Conservation (phyloP, 1,140 invertebrate genomes). For the Micrasema longulum region DNA sequence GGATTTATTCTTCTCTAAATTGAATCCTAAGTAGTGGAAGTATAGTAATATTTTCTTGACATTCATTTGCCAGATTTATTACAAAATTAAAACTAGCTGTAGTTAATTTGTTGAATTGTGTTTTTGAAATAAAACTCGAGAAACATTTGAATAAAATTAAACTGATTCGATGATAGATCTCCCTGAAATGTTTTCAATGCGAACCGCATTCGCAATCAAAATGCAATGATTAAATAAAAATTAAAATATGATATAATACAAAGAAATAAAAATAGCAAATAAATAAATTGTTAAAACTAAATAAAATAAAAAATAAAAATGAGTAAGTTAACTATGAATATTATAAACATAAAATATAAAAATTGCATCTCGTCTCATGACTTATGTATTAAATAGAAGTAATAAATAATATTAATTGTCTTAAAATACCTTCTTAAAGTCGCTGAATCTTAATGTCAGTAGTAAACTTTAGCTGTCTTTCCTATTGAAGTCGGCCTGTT, state of each 20-base stretch:
- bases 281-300: slow-evolving; percentile 6
- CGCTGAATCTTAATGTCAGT: slow-evolving; percentile 45
- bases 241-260: slow-evolving; percentile 12
- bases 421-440: slow-evolving; percentile 34
- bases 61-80: too few species aligned
- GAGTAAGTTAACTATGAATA: slow-evolving; percentile 18
- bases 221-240: slow-evolving; percentile 2
- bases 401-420: slow-evolving; percentile 23
- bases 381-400: slow-evolving; percentile 29
- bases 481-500: slow-evolving; percentile 1
- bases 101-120: too few species aligned
- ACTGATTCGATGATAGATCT: too few species aligned
- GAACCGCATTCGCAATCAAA: too few species aligned
- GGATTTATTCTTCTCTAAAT: too few species aligned
- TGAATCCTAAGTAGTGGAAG: too few species aligned
- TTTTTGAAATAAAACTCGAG: too few species aligned
- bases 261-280: slow-evolving; percentile 8
- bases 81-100: too few species aligned
- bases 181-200: too few species aligned
- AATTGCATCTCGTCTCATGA: slow-evolving; percentile 38
- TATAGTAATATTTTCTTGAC: too few species aligned
- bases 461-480: slow-evolving; percentile 28
- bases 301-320: background rate
- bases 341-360: slow-evolving; percentile 11
- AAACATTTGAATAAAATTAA: too few species aligned